Percentiles rank a stretch among this genome's conserved stretches.
Conservation (phyloP, 2,888 invertebrate genomes). For the Chrysolina oricalcia region DNA sequence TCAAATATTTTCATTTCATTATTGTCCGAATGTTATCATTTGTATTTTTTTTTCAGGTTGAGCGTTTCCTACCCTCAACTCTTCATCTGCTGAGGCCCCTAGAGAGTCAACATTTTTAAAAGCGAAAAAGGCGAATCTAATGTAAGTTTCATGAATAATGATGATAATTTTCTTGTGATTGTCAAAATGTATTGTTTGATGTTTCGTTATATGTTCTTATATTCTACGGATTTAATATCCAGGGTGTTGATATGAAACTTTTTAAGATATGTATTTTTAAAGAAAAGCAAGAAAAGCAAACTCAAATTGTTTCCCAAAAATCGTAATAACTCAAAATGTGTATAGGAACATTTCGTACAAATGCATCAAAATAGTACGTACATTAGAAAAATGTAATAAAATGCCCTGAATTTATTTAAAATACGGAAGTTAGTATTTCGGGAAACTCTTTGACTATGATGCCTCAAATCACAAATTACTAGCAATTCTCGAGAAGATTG, state of each 20-base stretch:
- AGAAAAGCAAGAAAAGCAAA: too few relatives aligned
- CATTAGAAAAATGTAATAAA: too few relatives aligned
- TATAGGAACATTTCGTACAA: too few relatives aligned
- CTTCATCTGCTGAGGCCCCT: conserved; percentile 70
- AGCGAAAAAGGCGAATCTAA: conserved; percentile 63
- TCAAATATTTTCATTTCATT: too few relatives aligned
- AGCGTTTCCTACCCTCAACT: conserved; percentile 71
- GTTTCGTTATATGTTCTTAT: neutral
- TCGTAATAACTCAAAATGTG: too few relatives aligned
- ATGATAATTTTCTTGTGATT: neutral
- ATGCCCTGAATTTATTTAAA: too few relatives aligned
- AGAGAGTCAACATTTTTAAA: conserved; percentile 73
- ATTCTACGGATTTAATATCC: too few relatives aligned
- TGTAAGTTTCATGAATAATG: conserved; percentile 56
- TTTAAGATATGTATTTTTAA: too few relatives aligned
- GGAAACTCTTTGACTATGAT: too few relatives aligned
- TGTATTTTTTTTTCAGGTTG: conserved; percentile 71
- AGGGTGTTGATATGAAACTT: neutral
- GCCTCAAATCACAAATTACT: neutral
- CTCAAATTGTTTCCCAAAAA: too few relatives aligned
- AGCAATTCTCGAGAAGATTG: neutral
- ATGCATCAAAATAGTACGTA: too few relatives aligned
- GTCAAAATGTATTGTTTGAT: neutral
- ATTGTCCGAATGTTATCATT: neutral
- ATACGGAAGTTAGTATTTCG: too few relatives aligned